phyloP scores from a whole-genome alignment of 2,888 invertebrate genomes.

The Lasioglossum malachurum region DNA sequence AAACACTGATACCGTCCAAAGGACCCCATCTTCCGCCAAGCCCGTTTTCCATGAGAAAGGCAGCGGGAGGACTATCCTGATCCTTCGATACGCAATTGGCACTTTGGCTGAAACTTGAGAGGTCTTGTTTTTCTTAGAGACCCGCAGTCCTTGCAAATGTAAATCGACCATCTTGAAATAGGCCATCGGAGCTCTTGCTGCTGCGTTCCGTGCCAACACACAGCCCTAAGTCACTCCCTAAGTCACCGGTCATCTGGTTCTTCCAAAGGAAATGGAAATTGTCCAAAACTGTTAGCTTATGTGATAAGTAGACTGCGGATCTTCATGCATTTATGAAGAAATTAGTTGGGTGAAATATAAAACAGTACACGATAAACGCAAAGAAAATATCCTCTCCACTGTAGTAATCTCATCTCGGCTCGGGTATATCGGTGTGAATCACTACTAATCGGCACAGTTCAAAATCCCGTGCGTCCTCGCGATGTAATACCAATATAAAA shows the following conservation, averaged over 20 bases:
- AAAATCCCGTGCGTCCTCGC: too few relatives aligned
- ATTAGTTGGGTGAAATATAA: too few relatives aligned
- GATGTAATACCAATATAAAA: too few relatives aligned
- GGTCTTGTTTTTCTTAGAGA: not conserved
- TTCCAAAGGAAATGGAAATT: not conserved
- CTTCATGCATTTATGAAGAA: too few relatives aligned
- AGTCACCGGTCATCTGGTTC: not conserved
- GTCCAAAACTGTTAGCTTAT: not conserved
- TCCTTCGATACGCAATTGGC: not conserved
- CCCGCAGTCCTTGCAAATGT: not conserved
- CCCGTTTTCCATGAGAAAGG: not conserved
- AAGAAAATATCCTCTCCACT: too few relatives aligned
- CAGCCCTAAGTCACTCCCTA: not conserved
- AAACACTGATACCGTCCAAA: not conserved
- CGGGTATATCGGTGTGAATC: too few relatives aligned
- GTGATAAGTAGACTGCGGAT: not conserved
- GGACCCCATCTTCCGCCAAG: not conserved
- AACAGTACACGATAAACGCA: too few relatives aligned
- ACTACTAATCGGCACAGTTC: too few relatives aligned
- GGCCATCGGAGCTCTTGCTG: not conserved
- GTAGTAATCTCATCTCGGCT: too few relatives aligned
- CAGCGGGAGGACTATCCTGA: not conserved
- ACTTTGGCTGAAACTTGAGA: not conserved
- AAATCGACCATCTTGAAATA: conserved; percentile 6
- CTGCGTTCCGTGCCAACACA: not conserved